Conservation (phyloP, 2,113 vertebrate genomes). For the Daboia siamensis region DNA sequence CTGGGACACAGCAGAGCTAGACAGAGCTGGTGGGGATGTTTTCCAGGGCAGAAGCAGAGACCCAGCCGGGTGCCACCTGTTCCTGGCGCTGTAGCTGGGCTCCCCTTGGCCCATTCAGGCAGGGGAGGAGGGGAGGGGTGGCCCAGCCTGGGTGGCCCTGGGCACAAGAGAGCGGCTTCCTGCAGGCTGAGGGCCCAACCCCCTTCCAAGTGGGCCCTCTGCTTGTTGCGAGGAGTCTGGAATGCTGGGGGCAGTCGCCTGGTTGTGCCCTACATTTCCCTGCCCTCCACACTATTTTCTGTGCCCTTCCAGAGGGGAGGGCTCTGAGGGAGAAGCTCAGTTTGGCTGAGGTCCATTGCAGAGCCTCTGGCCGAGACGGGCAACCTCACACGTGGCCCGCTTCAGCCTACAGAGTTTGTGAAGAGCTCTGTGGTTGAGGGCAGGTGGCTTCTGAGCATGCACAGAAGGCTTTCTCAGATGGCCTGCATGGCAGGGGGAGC, state of each 20-base stretch:
- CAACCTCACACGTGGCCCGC: too few relatives aligned
- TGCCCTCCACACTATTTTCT: fast-evolving
- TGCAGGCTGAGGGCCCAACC: not conserved
- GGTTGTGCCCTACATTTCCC: not conserved
- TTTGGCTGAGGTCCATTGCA: too few relatives aligned
- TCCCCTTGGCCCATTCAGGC: not conserved
- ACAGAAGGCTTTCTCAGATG: not conserved
- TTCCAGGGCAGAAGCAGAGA: not conserved
- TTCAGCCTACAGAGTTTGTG: too few relatives aligned
- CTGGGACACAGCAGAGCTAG: not conserved
- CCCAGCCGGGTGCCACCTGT: slow-evolving; percentile 49
- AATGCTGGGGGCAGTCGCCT: too few relatives aligned
- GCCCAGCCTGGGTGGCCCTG: not conserved
- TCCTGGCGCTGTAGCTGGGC: slow-evolving; percentile 27
- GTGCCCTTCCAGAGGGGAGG: not conserved
- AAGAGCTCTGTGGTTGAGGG: too few relatives aligned
- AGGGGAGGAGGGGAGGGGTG: not conserved
- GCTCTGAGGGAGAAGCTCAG: not conserved
- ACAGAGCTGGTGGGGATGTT: not conserved
- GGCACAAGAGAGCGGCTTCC: not conserved
- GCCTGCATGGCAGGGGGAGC: too few relatives aligned
- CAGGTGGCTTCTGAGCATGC: not conserved
- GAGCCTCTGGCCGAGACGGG: too few relatives aligned
- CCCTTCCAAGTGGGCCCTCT: too few relatives aligned
- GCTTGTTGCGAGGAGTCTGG: not conserved